Percentiles rank a stretch among this genome's conserved stretches.
These are phyloP conservation scores for Scolopax rusticola DNA, from an alignment of 2,797 vertebrate genomes.

Conservation along the genomic window DNA sequence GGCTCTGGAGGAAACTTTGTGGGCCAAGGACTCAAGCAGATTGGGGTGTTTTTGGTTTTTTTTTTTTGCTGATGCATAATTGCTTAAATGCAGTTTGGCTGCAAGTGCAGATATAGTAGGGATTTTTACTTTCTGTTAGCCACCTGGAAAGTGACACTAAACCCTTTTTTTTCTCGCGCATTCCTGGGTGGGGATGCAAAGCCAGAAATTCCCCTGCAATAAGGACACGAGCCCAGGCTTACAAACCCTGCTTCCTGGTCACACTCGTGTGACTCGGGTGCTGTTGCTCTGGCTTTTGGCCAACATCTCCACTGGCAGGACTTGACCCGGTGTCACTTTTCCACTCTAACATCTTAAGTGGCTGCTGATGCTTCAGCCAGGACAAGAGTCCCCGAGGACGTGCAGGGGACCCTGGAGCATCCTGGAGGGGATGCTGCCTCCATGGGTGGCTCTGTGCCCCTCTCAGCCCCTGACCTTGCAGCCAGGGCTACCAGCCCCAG, in stretches of 20 bases:
- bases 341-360: background rate
- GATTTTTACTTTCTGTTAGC: background rate
- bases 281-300: background rate
- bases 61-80: background rate
- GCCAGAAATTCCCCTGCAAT: background rate
- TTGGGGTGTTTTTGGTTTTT: no score
- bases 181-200: background rate
- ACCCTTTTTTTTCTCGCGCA: background rate
- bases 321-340: background rate
- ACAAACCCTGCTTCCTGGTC: background rate
- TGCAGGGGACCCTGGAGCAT: accelerated
- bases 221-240: background rate
- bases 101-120: background rate
- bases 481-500: background rate
- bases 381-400: background rate
- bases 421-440: background rate
- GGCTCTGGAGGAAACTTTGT: background rate
- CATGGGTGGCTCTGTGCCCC: background rate
- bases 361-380: background rate
- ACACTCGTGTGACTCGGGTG: background rate
- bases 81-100: background rate
- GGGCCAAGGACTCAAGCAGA: background rate
- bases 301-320: background rate
- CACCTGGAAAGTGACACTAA: background rate
- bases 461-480: background rate